A percentile compares a stretch with the other conserved stretches of the same genome.
These are phyloP conservation scores for Phortica variegata DNA, from an alignment of 1,140 invertebrate genomes.

Conservation along the genomic window DNA sequence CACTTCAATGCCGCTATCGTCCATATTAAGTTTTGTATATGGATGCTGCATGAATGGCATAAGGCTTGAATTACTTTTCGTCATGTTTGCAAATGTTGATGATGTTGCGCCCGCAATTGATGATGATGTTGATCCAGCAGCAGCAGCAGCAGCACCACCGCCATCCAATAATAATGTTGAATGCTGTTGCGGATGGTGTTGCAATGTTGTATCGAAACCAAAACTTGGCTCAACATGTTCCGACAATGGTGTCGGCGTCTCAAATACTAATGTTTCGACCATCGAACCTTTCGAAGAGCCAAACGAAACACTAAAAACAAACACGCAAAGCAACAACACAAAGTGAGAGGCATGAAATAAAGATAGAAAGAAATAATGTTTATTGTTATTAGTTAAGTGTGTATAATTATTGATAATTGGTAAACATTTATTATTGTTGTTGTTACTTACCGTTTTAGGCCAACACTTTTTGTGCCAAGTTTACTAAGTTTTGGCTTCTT, in stretches of 20 bases:
- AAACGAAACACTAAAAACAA: conserved; percentile 78
- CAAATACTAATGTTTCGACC: conserved; percentile 89
- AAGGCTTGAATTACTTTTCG: background rate
- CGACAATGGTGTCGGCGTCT: conserved; percentile 72
- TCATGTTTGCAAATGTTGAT: conserved; percentile 25
- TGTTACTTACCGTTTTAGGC: conserved; percentile 39
- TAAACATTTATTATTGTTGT: no score
- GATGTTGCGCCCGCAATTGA: no score
- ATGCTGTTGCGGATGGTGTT: conserved; percentile 38
- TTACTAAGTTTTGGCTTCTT: conserved; percentile 48
- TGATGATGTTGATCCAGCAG: conserved; percentile 21
- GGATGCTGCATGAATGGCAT: conserved; percentile 13
- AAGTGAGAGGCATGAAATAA: no score
- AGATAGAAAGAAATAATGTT: no score
- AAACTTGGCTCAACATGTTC: conserved; percentile 65
- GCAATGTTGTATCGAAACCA: conserved; percentile 45
- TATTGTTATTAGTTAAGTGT: no score
- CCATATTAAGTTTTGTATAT: conserved; percentile 41
- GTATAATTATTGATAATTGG: no score
- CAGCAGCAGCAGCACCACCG: conserved; percentile 11
- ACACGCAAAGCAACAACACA: conserved; percentile 3
- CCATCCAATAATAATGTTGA: conserved; percentile 5
- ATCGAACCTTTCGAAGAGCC: conserved; percentile 92
- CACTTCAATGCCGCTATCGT: conserved; percentile 55
- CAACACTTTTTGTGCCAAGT: conserved; percentile 44